These are phyloP conservation scores for Microcebus lehilahytsara DNA, from an alignment of 2,113 vertebrate species.

Conservation along the genomic window DNA sequence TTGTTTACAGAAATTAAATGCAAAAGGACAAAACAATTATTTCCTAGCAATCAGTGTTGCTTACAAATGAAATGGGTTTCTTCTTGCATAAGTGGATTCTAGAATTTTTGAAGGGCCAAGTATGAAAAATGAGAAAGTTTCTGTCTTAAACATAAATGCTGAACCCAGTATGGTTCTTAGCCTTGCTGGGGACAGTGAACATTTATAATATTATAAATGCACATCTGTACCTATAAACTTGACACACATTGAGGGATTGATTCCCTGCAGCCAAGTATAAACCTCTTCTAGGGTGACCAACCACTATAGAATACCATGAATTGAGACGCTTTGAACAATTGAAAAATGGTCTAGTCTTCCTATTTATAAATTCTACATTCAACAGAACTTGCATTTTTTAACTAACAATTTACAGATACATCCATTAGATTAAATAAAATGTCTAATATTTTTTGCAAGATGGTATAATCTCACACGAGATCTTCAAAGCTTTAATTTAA, in stretches of 20 bases:
- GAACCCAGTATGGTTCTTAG: neutral
- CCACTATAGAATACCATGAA: neutral
- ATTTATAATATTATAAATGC: neutral
- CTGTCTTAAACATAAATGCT: neutral
- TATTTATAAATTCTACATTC: neutral
- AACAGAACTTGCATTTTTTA: neutral
- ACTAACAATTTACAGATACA: neutral
- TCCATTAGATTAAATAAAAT: neutral
- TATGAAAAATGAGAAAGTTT: neutral
- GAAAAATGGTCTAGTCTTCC: neutral
- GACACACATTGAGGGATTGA: neutral
- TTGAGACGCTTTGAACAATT: neutral
- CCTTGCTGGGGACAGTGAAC: neutral
- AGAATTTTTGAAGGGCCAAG: neutral
- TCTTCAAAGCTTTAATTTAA: neutral
- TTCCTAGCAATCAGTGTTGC: neutral
- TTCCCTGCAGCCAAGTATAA: neutral
- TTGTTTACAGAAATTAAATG: neutral
- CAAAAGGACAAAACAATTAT: neutral
- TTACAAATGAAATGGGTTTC: neutral
- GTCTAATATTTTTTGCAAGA: neutral
- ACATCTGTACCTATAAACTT: neutral
- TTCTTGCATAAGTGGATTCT: neutral
- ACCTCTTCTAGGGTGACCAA: neutral
- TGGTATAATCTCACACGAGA: neutral